These are phyloP conservation scores for Arothron firmamentum DNA, from an alignment of 2,113 vertebrate genomes.

Conservation along the genomic window DNA sequence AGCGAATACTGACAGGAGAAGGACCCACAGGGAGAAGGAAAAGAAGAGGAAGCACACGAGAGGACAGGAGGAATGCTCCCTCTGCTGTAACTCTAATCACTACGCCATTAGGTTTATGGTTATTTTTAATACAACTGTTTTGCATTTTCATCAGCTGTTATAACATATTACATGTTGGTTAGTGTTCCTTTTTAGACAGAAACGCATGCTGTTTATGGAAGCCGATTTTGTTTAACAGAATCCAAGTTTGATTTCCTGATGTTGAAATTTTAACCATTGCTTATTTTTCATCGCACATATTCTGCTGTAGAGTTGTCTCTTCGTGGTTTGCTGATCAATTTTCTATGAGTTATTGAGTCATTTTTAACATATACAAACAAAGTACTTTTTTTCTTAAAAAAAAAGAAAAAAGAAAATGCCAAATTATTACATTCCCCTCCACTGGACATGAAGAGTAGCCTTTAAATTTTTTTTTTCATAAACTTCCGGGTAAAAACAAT, in stretches of 20 bases:
- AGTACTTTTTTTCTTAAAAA: neutral
- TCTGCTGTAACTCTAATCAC: conserved; percentile 56
- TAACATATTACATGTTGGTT: conserved; percentile 13
- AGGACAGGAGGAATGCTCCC: conserved; percentile 59
- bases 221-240: too few species aligned
- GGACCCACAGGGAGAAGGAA: conserved; percentile 4
- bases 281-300: conserved; percentile 27
- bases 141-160: conserved; percentile 33
- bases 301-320: conserved; percentile 21
- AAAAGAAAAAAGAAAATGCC: too few species aligned
- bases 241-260: neutral
- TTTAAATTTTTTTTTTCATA: too few species aligned
- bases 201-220: conserved; percentile 22
- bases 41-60: conserved; percentile 33
- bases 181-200: conserved; percentile 21
- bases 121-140: conserved; percentile 1
- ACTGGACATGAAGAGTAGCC: too few species aligned
- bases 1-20: conserved; percentile 61
- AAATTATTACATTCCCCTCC: too few species aligned
- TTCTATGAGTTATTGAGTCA: conserved; percentile 22
- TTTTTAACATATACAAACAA: neutral
- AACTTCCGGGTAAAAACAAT: too few species aligned
- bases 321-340: conserved; percentile 8
- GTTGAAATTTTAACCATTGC: neutral
- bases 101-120: conserved; percentile 3